Evolutionary conservation across 2,797 vertebrate species (phyloP).

Genomic region (Valencia hispanica): DNA sequence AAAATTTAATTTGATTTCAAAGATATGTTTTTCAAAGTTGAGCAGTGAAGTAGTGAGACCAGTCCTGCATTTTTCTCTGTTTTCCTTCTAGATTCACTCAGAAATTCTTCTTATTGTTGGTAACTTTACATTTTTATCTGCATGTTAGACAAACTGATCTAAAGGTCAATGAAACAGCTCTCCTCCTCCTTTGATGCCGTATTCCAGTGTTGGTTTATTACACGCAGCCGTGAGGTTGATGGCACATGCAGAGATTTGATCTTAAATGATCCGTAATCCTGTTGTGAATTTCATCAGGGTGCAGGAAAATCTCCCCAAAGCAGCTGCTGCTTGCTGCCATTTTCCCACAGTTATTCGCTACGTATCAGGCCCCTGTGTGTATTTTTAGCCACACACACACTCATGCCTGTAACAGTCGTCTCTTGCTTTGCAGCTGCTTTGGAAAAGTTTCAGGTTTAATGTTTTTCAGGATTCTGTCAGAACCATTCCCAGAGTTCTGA

Average conservation of each 20-base stretch:
- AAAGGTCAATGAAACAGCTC: not conserved
- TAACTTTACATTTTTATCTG: not conserved
- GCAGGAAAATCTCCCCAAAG: too few species aligned
- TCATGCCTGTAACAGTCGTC: slow-evolving; percentile 5
- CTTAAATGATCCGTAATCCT: not conserved
- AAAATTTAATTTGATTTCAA: too few species aligned
- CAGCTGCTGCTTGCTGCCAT: not conserved
- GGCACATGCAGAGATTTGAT: not conserved
- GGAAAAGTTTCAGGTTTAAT: slow-evolving; percentile 8
- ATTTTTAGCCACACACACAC: not conserved
- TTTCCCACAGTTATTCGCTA: not conserved
- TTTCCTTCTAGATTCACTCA: not conserved
- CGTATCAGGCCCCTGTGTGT: too few species aligned
- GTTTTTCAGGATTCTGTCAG: slow-evolving; percentile 36
- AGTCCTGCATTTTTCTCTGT: not conserved
- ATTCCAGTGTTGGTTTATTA: not conserved
- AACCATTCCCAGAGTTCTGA: slow-evolving; percentile 6
- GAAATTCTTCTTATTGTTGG: too few species aligned
- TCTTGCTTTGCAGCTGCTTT: slow-evolving; percentile 18
- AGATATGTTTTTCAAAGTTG: too few species aligned
- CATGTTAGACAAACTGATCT: not conserved
- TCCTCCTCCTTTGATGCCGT: not conserved
- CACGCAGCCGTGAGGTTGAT: too few species aligned
- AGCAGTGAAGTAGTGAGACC: too few species aligned
- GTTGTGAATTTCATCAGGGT: not conserved